phyloP scores from a whole-genome alignment of 2,113 vertebrate species.

The Willisornis vidua region DNA sequence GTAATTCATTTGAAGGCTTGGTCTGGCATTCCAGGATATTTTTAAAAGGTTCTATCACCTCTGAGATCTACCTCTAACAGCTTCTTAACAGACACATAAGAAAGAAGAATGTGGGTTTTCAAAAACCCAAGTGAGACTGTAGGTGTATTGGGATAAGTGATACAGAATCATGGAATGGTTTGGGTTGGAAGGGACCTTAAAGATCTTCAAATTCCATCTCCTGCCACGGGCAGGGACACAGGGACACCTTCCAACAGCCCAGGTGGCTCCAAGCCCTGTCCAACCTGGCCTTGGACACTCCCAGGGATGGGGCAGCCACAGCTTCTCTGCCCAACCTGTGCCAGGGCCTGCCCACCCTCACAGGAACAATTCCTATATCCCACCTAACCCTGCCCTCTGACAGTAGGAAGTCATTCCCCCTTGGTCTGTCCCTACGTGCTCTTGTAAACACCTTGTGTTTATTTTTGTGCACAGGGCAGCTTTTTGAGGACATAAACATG shows the following conservation, averaged over 20 bases:
- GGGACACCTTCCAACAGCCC: too few relatives aligned
- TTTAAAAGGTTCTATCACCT: neutral
- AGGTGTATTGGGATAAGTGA: neutral
- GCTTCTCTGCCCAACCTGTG: neutral
- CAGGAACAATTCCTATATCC: neutral
- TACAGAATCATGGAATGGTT: neutral
- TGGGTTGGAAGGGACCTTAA: neutral
- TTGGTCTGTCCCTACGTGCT: neutral
- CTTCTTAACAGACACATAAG: neutral
- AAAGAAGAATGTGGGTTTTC: neutral
- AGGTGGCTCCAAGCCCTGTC: too few relatives aligned
- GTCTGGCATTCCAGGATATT: neutral
- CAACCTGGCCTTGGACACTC: neutral
- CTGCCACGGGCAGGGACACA: too few relatives aligned
- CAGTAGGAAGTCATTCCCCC: neutral
- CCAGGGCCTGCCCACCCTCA: neutral
- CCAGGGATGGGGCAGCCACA: neutral
- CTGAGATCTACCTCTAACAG: neutral
- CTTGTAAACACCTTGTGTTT: neutral
- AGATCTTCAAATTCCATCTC: neutral
- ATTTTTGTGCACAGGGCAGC: neutral
- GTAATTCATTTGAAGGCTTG: neutral
- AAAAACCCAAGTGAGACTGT: neutral
- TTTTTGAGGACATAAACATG: neutral
- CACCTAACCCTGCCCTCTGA: neutral